A percentile compares a stretch with the other conserved stretches of the same genome.
phyloP scores from a whole-genome alignment of 2,797 vertebrate genomes.

The Xenopus petersii region DNA sequence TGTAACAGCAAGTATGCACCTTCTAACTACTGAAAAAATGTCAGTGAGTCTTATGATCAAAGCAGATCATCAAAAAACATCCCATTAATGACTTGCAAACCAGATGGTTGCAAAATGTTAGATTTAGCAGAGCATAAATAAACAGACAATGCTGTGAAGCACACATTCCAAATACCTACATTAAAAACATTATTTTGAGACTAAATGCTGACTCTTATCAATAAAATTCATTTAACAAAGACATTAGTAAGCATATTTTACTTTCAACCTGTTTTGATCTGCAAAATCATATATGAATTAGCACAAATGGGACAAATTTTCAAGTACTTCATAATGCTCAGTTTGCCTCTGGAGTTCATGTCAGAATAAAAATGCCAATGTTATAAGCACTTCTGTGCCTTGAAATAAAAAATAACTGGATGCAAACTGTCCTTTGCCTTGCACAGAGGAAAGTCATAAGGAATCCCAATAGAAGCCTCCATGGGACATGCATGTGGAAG shows the following conservation, averaged over 20 bases:
- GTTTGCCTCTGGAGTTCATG: too few species aligned
- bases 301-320: too few species aligned
- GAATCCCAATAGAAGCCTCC: too few species aligned
- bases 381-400: too few species aligned
- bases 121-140: slow-evolving; percentile 29
- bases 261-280: neutral
- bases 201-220: neutral
- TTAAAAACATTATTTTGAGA: slow-evolving; percentile 15
- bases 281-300: neutral
- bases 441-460: too few species aligned
- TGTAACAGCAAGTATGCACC: slow-evolving; percentile 26
- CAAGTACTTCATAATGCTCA: too few species aligned
- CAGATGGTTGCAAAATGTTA: slow-evolving; percentile 42
- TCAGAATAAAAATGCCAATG: too few species aligned
- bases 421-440: too few species aligned
- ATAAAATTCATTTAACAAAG: neutral
- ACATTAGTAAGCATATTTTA: neutral
- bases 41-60: slow-evolving; percentile 24
- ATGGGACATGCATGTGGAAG: too few species aligned
- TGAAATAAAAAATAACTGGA: too few species aligned
- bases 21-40: slow-evolving; percentile 29
- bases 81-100: slow-evolving; percentile 39
- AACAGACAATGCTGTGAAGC: slow-evolving; percentile 15
- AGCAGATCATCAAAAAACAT: slow-evolving; percentile 24
- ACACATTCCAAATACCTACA: slow-evolving; percentile 16